Base-by-base conservation (phyloP, 2,888 invertebrate species). In the Noctua fimbriata region DNA sequence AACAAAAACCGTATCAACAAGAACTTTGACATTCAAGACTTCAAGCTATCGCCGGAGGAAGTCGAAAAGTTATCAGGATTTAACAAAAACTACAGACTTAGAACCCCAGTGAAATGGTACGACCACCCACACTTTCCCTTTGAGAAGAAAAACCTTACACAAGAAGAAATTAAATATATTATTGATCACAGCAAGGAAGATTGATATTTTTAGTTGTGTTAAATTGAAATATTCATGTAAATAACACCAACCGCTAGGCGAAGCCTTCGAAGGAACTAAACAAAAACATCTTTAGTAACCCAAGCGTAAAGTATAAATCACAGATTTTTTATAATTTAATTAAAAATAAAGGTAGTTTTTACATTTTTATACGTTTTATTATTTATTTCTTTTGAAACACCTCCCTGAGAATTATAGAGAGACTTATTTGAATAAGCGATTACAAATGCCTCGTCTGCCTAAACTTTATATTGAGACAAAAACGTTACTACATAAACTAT, bases 21-120 rank as follows among this genome's bases (percentile, higher is more conserved):
- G 89, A 98, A 98, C 89, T 95, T 97, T 69, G 93, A 97, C 85
- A 94, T 98, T 80, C 97, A 97, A 78, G 97, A 97, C 92, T 97
- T 98, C 91, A 90, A 95, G 78, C 93, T 97, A 49, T 93, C 94
- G 18, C 83, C 94, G 1, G 95, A 96, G 14, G 98, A 98, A 90
- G 95, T 97, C 79, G 89, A 93, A 36, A 89, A 97, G 69, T 88
- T 98, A 87, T 97, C 97, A 78, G 90, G 93, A 9, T 97, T 97
- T 87, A 95, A 97, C 89, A 94, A 88, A 73, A 93, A 95, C 90
- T 96, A 96, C 86, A 92, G 95, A 79, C 93, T 96, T 16, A 92
- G 96, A 76, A 95, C 95, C 44, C 94, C 94, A 16, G 95, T 89
- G n/a, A 88, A 88, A 72, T 88, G 89, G 89, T 96, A 96, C 84